Evolutionary conservation across 2,113 vertebrate genomes (phyloP), one percentile per base, ranked within the genome.

Genomic region (Anas platyrhynchos): DNA sequence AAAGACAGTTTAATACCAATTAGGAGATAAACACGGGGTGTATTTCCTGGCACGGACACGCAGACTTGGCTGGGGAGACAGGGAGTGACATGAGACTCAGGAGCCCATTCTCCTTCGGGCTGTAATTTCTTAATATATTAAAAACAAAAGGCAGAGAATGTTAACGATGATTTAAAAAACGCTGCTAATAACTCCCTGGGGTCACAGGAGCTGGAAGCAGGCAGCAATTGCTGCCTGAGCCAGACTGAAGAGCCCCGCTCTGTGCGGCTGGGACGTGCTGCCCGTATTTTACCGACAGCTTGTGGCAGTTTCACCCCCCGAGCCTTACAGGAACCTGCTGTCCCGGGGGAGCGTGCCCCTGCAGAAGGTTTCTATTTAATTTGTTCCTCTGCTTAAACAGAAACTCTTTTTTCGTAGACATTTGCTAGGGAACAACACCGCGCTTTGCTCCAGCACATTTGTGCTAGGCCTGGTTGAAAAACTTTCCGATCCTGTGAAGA

Each of bases 351-450:
- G 16, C 6, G 1, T 62, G 88, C 69, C 56, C 83, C 94, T 79
- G 86, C 66, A 86, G 90, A 83, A 59, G 23, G 56, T 91, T 96
- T 96, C 48, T 72, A 81, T 62, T 94, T 91, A 86, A 93, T 96
- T 96, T 96, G 83, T 75, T 97, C 95, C 89, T 80, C 90, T 91
- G 46, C 87, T 96, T 96, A 91, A 94, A 78, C 43, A 90, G 83
- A 78, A 83, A 48, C 34, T 34, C 34, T 94, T 90, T 41, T 75
- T 59, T 90, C 55, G 20, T 9, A 93, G 94, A 44, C 26, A 13
- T 88, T 96, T 94, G 76, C 80, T 93, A 90, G 83, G 94, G 86
- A 96, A 91, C 87, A 58, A n/a, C 72, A 52, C 76, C 58, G n/a
- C 59, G 20, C 76, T 93, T 88, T 86, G 43, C 62, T 75, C 5